Base-by-base conservation (phyloP, 2,113 vertebrate genomes). In the Equus quagga region DNA sequence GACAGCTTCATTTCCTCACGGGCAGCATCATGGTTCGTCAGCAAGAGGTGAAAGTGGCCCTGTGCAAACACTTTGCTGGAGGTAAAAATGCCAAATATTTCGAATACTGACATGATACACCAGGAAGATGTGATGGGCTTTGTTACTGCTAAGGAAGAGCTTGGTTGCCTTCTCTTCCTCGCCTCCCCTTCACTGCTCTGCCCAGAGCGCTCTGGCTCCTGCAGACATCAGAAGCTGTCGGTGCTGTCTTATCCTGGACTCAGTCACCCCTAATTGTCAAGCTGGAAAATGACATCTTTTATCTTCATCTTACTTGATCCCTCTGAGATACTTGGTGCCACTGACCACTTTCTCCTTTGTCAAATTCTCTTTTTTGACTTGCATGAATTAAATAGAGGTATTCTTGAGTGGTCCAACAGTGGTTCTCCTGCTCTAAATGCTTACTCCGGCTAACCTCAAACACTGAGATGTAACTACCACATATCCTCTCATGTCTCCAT, bases 391-490 rank as follows among this genome's bases (percentile, higher is more conserved):
- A 62, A 44, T 21, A 76, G 58, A 54, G 12, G 11, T 91, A 33
- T 49, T 33, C 15, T 17, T 58, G 9, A 75, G 51, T 70, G 51
- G 2, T 33, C 51, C n/a, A 31, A 26, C 21, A 28, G 4, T 11
- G 23, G 23, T 49, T 86, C 56, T 81, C 49, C 41, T 19, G 24
- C 18, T 46, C 9, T n/a, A 75, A 4, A 17, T 54, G 67, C 67
- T 90, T 41, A 10, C 28, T 54, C 58, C 17, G 33, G 49, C 41
- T 69, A 60, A 60, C 76, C 33, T 64, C 21, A 67, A 80, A 21
- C 10, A 15, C 28, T 13, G 4, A 76, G 13, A 1, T 33, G 2
- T 8, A 12, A 36, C 41, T 31, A 1, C 60, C 13, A 1, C 21
- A 3, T 41, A 11, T 9, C 17, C 9, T 76, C n/a, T 21, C 60